Evolutionary conservation across 1,140 invertebrate genomes (phyloP), one percentile per base, ranked within the genome.

Genomic region (Ostrea denselamellosa): DNA sequence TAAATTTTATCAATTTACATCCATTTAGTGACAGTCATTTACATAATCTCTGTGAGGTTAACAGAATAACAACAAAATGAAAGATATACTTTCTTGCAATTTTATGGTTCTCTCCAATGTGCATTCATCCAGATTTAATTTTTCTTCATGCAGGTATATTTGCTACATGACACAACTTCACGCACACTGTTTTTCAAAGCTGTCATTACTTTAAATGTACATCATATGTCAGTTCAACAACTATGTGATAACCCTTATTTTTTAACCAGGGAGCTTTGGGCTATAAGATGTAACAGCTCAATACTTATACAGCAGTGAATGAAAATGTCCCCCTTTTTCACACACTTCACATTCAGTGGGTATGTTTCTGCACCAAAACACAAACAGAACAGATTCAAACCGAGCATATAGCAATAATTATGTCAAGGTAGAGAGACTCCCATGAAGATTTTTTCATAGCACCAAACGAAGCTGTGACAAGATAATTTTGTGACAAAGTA

Each of bases 281-380:
- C 68, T 12, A 77, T 44, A 44, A 62, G 28, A 77, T 34, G 25
- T 71, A 71, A 34, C 25, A 71, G 25, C n/a, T 9, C n/a, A 77
- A 34, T 10, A 77, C 25, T 77, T 77, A 25, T 34, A 77, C 3
- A 77, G 10, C 25, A 28, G 68, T 34, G 22, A 77, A 25, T 14
- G 28, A 71, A 77, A 34, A 77, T 77, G 68, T 77, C 28, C 14
- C 25, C 28, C 28, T 77, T 25, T 34, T 34, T 77, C 22, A 77
- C 8, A 77, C 68, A 8, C 28, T 25, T 77, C 28, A 28, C 68
- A 77, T 77, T 25, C 68, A 77, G 68, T 12, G 68, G 68, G 68
- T 25, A 77, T 77, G 25, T 77, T 77, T 77, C 68, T 77, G 68
- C 68, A 77, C 68, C 68, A 77, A 34, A 77, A 77, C 68, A 77